Percentiles rank a stretch among this genome's conserved stretches.
phyloP scores from a whole-genome alignment of 2,888 invertebrate species.

The Harpalus rubripes region DNA sequence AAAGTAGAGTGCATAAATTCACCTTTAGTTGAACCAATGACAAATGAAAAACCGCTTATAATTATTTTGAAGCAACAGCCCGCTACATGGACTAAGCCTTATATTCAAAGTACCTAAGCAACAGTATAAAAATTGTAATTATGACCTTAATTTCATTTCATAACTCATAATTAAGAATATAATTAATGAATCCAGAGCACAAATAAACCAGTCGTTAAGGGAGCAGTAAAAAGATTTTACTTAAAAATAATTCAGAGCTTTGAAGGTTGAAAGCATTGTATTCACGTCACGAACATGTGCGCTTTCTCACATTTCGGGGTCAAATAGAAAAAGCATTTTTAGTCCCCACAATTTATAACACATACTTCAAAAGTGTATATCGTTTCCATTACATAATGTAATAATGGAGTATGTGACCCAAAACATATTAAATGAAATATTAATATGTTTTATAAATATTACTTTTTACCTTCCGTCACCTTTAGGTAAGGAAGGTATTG shows the following conservation, averaged over 20 bases:
- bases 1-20: too few species aligned
- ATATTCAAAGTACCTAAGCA: background rate
- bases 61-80: background rate
- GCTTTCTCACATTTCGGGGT: constrained; percentile 29
- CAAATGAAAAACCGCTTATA: too few species aligned
- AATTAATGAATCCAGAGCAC: constrained; percentile 13
- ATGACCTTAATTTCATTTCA: constrained; percentile 25
- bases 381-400: too few species aligned
- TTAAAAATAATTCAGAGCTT: constrained; percentile 17
- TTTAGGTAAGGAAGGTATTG: too few species aligned
- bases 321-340: background rate
- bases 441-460: too few species aligned
- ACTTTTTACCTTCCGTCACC: too few species aligned
- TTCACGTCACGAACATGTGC: constrained; percentile 12
- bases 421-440: too few species aligned
- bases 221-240: constrained; percentile 28
- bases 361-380: background rate
- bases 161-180: constrained; percentile 15
- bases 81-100: background rate
- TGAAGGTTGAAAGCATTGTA: constrained; percentile 5
- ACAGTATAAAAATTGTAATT: constrained; percentile 15
- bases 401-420: too few species aligned
- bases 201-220: constrained; percentile 15
- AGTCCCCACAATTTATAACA: background rate
- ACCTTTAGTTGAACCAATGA: too few species aligned